Evolutionary conservation across 2,113 vertebrate genomes (phyloP), one percentile per base, ranked within the genome.

Genomic region (Spilogale gracilis): DNA sequence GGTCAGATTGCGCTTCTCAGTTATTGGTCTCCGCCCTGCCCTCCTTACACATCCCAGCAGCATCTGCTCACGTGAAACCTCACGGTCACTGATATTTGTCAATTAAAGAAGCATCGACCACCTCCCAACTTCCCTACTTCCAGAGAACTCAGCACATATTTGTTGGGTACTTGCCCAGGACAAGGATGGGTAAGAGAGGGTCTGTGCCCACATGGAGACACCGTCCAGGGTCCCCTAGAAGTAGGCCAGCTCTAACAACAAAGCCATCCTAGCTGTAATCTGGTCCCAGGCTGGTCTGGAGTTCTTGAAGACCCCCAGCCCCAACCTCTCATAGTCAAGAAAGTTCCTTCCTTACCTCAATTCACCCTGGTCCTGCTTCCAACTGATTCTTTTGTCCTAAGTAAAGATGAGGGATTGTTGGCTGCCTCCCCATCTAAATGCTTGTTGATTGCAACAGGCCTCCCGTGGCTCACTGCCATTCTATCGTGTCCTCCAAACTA

Each of bases 1-100:
- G 2, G 10, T 32, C 38, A 2, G 9, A 0, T 8, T 30, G 23
- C 2, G 3, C 10, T 17, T 12, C 65, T 50, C 12, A 5, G 6
- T 30, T 16, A 2, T 8, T 1, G 21, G 50, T n/a, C 78, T 63
- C 67, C 5, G 13, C 52, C 61, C 56, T 16, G 58, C 20, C 21
- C 61, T 32, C 9, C 30, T 78, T 10, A 50, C 5, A 1, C 18
- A 11, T 63, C 67, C 56, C 50, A 3, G 32, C 4, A 1, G 25
- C 0, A 2, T 52, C 67, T 61, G 73, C 89, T 27, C 9, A 8
- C 12, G 1, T 0, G 21, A 67, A 81, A 48, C 18, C 21, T 3
- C 2, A 12, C 0, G 2, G 2, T 13, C 54, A 30, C 58, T 27
- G 32, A 1, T 9, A 6, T 38, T 4, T 30, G 94, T 11, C 38